Percentiles rank a stretch among this genome's conserved stretches.
Evolutionary conservation across 2,113 vertebrate species (phyloP).

Genomic region (Strix uralensis): DNA sequence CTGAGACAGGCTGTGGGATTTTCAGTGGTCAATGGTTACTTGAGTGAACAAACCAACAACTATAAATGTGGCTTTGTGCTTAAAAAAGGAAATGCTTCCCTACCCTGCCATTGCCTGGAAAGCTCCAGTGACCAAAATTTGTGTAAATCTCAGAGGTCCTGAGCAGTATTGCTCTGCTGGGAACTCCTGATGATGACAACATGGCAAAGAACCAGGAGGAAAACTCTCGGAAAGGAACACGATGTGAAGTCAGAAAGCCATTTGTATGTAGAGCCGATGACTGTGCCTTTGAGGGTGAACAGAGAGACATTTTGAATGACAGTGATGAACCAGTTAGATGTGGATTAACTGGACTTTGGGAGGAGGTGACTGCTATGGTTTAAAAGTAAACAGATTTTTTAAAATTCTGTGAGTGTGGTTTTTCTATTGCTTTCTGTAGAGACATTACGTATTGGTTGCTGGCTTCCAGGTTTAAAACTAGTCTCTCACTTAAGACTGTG

Average conservation of each 20-base stretch:
- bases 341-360: background rate
- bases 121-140: background rate
- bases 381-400: background rate
- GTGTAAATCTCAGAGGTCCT: background rate
- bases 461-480: background rate
- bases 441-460: background rate
- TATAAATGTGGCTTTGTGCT: background rate
- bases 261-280: background rate
- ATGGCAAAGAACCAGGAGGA: background rate
- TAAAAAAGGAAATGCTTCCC: background rate
- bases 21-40: background rate
- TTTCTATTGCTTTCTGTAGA: background rate
- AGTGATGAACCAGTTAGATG: background rate
- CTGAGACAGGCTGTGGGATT: background rate
- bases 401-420: background rate
- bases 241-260: background rate
- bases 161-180: background rate
- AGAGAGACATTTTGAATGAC: background rate
- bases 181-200: background rate
- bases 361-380: background rate
- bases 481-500: background rate
- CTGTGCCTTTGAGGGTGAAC: background rate
- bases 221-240: rapidly evolving
- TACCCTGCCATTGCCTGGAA: background rate
- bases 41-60: background rate